Conservation (phyloP, 2,888 invertebrate species). For the Drosophila picticornis region DNA sequence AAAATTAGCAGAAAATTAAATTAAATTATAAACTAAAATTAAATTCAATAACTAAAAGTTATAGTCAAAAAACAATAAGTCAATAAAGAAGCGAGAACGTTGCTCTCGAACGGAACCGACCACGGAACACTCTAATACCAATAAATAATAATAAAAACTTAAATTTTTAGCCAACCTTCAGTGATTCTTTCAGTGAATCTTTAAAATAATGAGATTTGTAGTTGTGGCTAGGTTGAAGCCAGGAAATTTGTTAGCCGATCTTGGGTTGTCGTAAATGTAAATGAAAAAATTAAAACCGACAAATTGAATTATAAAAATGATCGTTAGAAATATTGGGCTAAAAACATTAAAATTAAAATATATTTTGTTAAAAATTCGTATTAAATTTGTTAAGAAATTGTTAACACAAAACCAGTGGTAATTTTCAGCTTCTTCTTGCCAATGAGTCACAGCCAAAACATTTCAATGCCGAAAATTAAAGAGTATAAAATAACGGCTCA, state of each 20-base stretch:
- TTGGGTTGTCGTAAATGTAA: no score
- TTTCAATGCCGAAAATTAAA: background rate
- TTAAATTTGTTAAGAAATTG: no score
- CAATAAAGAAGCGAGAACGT: background rate
- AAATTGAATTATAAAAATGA: no score
- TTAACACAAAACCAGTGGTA: background rate
- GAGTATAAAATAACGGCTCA: background rate
- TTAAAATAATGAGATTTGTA: no score
- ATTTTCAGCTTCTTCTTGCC: background rate
- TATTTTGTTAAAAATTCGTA: background rate
- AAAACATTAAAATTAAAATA: no score
- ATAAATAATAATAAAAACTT: background rate
- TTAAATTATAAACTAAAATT: background rate
- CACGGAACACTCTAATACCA: background rate
- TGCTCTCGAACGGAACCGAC: background rate
- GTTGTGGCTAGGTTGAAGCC: no score
- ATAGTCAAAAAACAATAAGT: background rate
- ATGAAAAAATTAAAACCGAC: no score
- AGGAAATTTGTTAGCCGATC: no score
- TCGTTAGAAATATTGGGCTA: no score
- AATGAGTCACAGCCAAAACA: background rate
- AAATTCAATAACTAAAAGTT: background rate
- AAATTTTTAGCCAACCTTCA: background rate
- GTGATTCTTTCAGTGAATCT: background rate
- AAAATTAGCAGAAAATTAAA: background rate